Conservation (phyloP, 2,797 vertebrate species). For the Apogon talboti region DNA sequence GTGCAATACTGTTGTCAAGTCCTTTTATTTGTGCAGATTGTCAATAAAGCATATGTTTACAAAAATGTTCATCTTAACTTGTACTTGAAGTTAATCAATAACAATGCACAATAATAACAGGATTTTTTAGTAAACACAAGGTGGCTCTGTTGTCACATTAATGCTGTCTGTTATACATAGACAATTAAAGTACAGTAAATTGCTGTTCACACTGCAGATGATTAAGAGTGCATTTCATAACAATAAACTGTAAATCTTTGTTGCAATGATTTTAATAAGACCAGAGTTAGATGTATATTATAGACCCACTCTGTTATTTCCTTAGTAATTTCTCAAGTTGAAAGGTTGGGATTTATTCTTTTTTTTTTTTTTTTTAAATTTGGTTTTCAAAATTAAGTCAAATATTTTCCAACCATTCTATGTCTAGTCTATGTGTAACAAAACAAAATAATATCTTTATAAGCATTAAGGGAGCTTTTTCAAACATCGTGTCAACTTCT, state of each 20-base stretch:
- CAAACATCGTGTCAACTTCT: too few relatives aligned
- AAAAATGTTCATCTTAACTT: background rate
- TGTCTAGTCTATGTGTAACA: too few relatives aligned
- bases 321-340: background rate
- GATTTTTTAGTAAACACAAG: slow-evolving; percentile 22
- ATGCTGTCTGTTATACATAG: background rate
- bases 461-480: too few relatives aligned
- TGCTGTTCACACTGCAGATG: slow-evolving; percentile 6
- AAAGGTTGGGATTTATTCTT: background rate
- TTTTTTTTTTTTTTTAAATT: too few relatives aligned
- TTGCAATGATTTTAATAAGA: background rate
- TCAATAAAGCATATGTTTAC: background rate
- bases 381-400: too few relatives aligned
- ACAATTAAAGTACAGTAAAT: background rate
- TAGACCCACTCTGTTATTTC: background rate
- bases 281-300: background rate
- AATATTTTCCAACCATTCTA: too few relatives aligned
- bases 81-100: background rate
- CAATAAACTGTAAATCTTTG: background rate
- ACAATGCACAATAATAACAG: background rate
- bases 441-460: too few relatives aligned
- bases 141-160: slow-evolving; percentile 11
- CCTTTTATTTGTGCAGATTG: background rate
- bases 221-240: background rate
- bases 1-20: slow-evolving; percentile 4